phyloP scores from a whole-genome alignment of 64 coral and sea anemone species.

The Pocillopora verrucosa region DNA sequence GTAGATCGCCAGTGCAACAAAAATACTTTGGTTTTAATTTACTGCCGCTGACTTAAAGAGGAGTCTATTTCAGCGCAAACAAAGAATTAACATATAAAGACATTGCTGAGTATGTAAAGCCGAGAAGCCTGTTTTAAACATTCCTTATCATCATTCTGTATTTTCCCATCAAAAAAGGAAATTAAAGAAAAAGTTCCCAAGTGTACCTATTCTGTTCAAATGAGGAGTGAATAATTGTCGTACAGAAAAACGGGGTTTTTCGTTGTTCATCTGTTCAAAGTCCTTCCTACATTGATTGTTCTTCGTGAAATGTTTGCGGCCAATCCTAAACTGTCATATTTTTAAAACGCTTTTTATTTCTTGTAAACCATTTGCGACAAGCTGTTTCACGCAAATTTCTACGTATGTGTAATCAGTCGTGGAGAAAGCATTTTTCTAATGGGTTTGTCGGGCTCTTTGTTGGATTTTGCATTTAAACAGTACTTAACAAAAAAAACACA shows the following conservation, averaged over 20 bases:
- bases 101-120: too few relatives aligned
- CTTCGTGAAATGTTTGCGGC: neutral
- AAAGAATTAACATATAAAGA: too few relatives aligned
- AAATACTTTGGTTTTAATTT: too few relatives aligned
- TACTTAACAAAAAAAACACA: neutral
- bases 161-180: too few relatives aligned
- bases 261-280: constrained; percentile 6
- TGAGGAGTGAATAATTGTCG: neutral
- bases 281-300: neutral
- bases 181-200: too few relatives aligned
- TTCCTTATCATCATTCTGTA: too few relatives aligned
- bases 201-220: too few relatives aligned
- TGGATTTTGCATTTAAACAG: neutral
- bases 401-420: neutral
- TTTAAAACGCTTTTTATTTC: neutral
- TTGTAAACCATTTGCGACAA: neutral
- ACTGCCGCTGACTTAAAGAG: too few relatives aligned
- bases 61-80: too few relatives aligned
- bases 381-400: neutral
- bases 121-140: too few relatives aligned
- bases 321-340: neutral
- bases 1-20: too few relatives aligned
- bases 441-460: neutral
- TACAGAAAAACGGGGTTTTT: neutral
- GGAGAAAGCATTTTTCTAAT: neutral